phyloP scores from a whole-genome alignment of 1,140 invertebrate genomes.

The Grapholita molesta region DNA sequence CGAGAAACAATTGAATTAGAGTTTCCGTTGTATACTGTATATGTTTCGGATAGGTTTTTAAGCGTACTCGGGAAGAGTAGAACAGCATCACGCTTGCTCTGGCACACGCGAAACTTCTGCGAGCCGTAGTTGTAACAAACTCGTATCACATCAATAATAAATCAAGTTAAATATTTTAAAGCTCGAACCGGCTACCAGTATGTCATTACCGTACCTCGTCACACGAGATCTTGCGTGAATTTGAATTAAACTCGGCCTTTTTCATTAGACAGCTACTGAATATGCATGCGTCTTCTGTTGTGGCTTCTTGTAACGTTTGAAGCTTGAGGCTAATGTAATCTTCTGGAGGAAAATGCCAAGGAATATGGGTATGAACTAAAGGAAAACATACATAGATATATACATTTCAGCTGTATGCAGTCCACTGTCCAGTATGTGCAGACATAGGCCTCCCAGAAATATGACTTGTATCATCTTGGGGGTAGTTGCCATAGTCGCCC shows the following conservation, averaged over 20 bases:
- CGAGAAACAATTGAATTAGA: no score
- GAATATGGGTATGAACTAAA: neutral
- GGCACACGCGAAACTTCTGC: no score
- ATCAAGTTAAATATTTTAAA: neutral
- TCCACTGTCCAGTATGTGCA: no score
- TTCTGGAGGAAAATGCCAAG: neutral
- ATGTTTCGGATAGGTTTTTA: no score
- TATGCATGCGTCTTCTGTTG: neutral
- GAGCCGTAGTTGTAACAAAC: neutral
- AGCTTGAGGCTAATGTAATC: neutral
- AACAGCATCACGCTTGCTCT: no score
- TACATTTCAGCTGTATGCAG: no score
- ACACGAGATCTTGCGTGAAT: constrained; percentile 5
- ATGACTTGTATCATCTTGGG: no score
- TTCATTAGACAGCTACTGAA: constrained; percentile 9
- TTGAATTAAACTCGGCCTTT: constrained; percentile 14
- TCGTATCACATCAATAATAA: neutral
- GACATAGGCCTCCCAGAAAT: no score
- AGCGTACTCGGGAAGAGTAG: no score
- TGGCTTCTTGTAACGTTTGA: neutral
- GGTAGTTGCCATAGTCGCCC: no score
- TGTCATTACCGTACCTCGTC: neutral
- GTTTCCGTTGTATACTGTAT: no score
- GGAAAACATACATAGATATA: no score
- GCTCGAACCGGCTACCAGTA: neutral